These are phyloP conservation scores for Bombus turneri DNA, from an alignment of 1,140 invertebrate species.

Conservation along the genomic window DNA sequence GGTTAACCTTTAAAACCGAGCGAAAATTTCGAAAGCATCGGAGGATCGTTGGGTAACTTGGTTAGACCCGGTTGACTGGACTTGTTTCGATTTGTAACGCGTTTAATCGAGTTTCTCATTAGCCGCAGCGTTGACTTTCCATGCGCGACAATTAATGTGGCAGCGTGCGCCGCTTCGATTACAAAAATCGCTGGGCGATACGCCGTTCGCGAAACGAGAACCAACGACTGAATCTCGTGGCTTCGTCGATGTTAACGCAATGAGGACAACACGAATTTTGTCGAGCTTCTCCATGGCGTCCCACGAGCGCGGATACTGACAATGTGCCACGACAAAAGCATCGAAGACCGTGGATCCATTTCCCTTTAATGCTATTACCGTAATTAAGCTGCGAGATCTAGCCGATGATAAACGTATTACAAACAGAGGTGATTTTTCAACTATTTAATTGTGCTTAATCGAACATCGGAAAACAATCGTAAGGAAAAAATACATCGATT, in stretches of 20 bases:
- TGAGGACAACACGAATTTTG: slow-evolving; percentile 18
- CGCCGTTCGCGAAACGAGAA: too few relatives aligned
- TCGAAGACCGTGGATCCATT: slow-evolving; percentile 15
- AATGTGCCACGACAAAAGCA: slow-evolving; percentile 11
- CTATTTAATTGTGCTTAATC: too few relatives aligned
- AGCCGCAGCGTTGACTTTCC: slow-evolving; percentile 12
- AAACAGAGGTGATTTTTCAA: too few relatives aligned
- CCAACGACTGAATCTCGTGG: too few relatives aligned
- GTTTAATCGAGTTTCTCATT: slow-evolving; percentile 30
- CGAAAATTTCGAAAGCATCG: background rate
- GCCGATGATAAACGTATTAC: too few relatives aligned
- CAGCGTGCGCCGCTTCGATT: background rate
- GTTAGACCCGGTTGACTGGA: background rate
- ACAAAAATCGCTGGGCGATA: background rate
- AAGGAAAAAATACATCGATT: too few relatives aligned
- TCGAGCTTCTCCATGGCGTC: background rate
- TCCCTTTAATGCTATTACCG: background rate
- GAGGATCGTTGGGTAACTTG: background rate
- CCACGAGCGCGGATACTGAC: background rate
- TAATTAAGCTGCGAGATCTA: slow-evolving; percentile 1
- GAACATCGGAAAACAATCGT: too few relatives aligned
- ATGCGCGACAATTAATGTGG: background rate
- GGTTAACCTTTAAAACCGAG: background rate
- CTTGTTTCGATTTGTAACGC: slow-evolving; percentile 2
- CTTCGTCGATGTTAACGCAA: background rate